A percentile compares a stretch with the other conserved stretches of the same genome.
Conservation (phyloP, 1,140 invertebrate genomes). For the Antheraea pernyi region DNA sequence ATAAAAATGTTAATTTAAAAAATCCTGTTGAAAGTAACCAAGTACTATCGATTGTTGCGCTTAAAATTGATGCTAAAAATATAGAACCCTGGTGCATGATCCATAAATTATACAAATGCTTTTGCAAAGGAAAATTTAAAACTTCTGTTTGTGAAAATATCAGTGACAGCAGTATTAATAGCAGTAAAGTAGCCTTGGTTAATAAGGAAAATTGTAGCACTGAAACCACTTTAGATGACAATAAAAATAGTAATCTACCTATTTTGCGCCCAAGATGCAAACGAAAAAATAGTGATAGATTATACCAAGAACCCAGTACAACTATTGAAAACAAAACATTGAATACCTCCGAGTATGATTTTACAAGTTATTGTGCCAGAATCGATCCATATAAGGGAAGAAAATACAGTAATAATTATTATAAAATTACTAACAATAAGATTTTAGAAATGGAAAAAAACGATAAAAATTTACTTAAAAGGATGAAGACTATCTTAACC, state of each 20-base stretch:
- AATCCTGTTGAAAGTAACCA: slow-evolving; percentile 15
- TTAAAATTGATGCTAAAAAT: slow-evolving; percentile 51
- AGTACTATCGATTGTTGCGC: slow-evolving; percentile 33
- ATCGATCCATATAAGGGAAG: slow-evolving; percentile 39
- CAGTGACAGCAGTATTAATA: neutral
- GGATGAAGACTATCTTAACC: slow-evolving; percentile 33
- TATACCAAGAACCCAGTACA: neutral
- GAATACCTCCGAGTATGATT: neutral
- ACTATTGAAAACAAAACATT: neutral
- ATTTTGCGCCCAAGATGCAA: neutral
- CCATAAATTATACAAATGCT: slow-evolving; percentile 71
- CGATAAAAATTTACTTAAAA: slow-evolving; percentile 48
- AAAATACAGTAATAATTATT: slow-evolving; percentile 50
- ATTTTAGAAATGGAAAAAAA: slow-evolving; percentile 59
- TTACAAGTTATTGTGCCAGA: slow-evolving; percentile 39
- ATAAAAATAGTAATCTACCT: neutral
- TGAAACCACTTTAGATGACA: neutral
- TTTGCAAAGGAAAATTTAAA: slow-evolving; percentile 66
- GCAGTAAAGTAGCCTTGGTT: neutral
- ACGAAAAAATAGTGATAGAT: neutral
- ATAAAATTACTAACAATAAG: slow-evolving; percentile 48
- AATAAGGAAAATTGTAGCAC: neutral
- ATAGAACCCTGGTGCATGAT: slow-evolving; percentile 69
- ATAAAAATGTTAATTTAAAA: slow-evolving; percentile 50
- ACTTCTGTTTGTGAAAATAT: slow-evolving; percentile 10